These are phyloP conservation scores for Macroramphosus scolopax DNA, from an alignment of 2,797 vertebrate genomes.

Conservation along the genomic window DNA sequence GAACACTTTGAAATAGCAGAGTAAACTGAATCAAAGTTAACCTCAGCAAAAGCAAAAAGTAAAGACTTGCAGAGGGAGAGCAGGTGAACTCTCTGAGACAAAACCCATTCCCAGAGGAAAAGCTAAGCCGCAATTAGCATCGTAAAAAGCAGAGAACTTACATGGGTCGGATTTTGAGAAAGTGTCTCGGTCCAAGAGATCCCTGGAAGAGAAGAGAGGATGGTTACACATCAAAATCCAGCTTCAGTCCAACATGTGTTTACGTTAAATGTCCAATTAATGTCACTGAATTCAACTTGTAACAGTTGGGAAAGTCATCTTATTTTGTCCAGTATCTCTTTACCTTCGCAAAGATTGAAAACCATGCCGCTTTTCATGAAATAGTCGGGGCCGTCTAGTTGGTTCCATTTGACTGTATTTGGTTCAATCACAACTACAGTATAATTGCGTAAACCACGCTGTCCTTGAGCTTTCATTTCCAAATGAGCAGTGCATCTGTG, in stretches of 20 bases:
- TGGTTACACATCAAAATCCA: slow-evolving; percentile 6
- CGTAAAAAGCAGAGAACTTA: slow-evolving; percentile 70
- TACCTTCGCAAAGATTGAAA: neutral
- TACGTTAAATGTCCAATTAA: neutral
- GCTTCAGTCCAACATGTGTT: neutral
- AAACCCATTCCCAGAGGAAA: slow-evolving; percentile 11
- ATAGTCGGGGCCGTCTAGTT: neutral
- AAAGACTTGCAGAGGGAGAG: slow-evolving; percentile 27
- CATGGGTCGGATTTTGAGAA: slow-evolving; percentile 96
- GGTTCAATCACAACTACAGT: slow-evolving; percentile 10
- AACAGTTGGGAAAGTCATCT: neutral
- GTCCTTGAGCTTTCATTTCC: slow-evolving; percentile 42
- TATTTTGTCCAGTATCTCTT: neutral
- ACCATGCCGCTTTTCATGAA: too few species aligned
- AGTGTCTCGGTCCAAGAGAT: slow-evolving; percentile 93
- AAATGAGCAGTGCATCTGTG: slow-evolving; percentile 14
- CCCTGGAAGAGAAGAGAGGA: slow-evolving; percentile 73
- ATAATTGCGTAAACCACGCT: slow-evolving; percentile 21
- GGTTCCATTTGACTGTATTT: neutral
- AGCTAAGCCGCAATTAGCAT: slow-evolving; percentile 25
- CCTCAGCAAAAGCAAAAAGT: slow-evolving; percentile 55
- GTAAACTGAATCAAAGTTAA: slow-evolving; percentile 67
- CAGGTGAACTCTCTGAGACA: slow-evolving; percentile 1
- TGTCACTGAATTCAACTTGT: neutral
- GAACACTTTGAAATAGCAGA: slow-evolving; percentile 67